Conservation (phyloP, 2,888 invertebrate species). For the Junonia oenone region DNA sequence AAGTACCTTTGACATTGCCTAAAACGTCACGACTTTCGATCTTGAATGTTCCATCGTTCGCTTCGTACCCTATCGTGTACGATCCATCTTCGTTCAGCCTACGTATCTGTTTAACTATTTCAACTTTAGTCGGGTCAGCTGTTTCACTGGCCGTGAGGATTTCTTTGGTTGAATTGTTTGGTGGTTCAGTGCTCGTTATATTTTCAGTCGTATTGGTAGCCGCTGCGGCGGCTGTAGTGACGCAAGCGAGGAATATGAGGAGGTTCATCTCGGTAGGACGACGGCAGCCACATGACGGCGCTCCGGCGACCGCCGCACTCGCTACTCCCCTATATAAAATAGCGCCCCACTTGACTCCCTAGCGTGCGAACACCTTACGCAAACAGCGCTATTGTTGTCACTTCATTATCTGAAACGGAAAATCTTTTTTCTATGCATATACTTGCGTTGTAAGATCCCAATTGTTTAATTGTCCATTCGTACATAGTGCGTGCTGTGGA, state of each 20-base stretch:
- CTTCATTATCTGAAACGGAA: conserved; percentile 78
- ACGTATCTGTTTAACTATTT: conserved; percentile 90
- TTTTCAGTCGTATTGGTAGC: conserved; percentile 39
- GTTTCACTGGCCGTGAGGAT: conserved; percentile 81
- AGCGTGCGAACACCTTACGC: conserved; percentile 70
- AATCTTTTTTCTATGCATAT: conserved; percentile 72
- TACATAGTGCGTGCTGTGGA: conserved; percentile 52
- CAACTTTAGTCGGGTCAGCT: conserved; percentile 84
- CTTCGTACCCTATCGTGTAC: conserved; percentile 91
- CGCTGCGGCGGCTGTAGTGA: conserved; percentile 38
- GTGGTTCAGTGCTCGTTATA: conserved; percentile 34
- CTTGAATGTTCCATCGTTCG: conserved; percentile 91
- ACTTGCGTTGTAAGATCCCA: conserved; percentile 63
- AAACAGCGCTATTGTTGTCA: conserved; percentile 73
- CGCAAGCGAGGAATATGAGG: conserved; percentile 56
- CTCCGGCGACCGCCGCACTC: conserved; percentile 60
- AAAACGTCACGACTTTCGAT: conserved; percentile 89
- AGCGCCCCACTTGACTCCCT: conserved; percentile 66
- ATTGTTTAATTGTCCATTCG: conserved; percentile 74
- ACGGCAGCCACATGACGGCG: conserved; percentile 68
- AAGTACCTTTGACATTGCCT: conserved; percentile 90
- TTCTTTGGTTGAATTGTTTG: conserved; percentile 67
- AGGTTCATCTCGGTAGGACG: conserved; percentile 64
- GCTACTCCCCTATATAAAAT: conserved; percentile 72
- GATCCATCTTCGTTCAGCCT: conserved; percentile 90